A percentile compares a stretch with the other conserved stretches of the same genome.
Conservation (phyloP, 2,888 invertebrate genomes). For the Trichopoda pennipes region DNA sequence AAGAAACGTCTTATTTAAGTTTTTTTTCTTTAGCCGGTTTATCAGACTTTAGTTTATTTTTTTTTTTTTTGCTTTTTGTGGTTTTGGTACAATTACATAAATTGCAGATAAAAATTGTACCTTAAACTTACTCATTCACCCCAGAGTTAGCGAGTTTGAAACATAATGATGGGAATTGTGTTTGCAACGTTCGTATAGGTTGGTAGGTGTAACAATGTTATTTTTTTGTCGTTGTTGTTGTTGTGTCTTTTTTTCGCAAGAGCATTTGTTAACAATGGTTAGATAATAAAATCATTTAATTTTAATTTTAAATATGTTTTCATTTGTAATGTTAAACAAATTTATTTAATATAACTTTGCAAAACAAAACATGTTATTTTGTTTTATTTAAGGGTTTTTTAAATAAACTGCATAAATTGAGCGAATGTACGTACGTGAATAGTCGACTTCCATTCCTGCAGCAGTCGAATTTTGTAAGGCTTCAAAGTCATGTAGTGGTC, state of each 20-base stretch:
- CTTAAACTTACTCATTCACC: not conserved
- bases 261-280: constrained; percentile 39
- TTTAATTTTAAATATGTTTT: too few relatives aligned
- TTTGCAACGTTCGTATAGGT: not conserved
- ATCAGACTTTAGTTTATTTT: constrained; percentile 4
- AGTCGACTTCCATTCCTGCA: too few relatives aligned
- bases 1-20: not conserved
- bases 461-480: too few relatives aligned
- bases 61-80: not conserved
- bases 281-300: constrained; percentile 57
- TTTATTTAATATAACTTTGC: not conserved
- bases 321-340: constrained; percentile 40
- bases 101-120: constrained; percentile 5
- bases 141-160: too few relatives aligned
- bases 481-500: too few relatives aligned
- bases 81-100: constrained; percentile 47
- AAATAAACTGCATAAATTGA: too few relatives aligned
- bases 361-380: too few relatives aligned
- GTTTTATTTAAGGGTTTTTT: too few relatives aligned
- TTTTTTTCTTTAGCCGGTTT: constrained; percentile 47
- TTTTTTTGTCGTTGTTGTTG: not conserved
- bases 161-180: not conserved
- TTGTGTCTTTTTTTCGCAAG: not conserved
- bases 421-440: too few relatives aligned
- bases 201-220: not conserved